Evolutionary conservation across 1,140 invertebrate genomes (phyloP).

Genomic region (Neodiprion fabricii): DNA sequence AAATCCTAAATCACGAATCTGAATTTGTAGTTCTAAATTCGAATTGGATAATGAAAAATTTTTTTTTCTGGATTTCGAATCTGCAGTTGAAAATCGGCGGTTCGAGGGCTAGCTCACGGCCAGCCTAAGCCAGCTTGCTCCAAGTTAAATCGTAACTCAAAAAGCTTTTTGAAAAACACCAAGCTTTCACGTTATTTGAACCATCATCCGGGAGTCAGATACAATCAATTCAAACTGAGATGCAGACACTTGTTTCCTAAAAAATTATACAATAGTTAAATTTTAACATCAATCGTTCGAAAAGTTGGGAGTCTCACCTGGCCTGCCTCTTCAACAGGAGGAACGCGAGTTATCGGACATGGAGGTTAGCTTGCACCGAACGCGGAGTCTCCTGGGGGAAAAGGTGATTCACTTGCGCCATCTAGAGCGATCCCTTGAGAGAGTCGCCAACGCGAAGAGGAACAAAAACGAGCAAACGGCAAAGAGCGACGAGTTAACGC

Average conservation of each 20-base stretch:
- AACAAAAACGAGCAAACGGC: slow-evolving; percentile 57
- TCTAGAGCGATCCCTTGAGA: slow-evolving; percentile 74
- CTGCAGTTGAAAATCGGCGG: too few relatives aligned
- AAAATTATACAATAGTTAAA: slow-evolving; percentile 1
- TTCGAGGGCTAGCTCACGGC: too few relatives aligned
- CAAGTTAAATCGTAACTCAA: too few relatives aligned
- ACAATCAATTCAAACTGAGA: not conserved
- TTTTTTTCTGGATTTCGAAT: too few relatives aligned
- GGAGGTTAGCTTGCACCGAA: slow-evolving; percentile 80
- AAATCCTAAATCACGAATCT: too few relatives aligned
- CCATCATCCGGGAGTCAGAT: too few relatives aligned
- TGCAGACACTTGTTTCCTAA: slow-evolving; percentile 8
- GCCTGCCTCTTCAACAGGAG: slow-evolving; percentile 59
- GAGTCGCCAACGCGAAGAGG: slow-evolving; percentile 59
- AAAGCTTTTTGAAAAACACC: too few relatives aligned
- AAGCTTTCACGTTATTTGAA: too few relatives aligned
- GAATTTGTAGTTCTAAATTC: too few relatives aligned
- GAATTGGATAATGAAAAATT: too few relatives aligned
- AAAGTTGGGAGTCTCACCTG: too few relatives aligned
- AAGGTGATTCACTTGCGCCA: slow-evolving; percentile 80
- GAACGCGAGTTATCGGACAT: slow-evolving; percentile 81
- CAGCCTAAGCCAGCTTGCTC: too few relatives aligned
- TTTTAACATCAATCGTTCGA: not conserved
- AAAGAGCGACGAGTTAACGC: slow-evolving; percentile 57
- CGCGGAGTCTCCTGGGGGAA: slow-evolving; percentile 76